phyloP scores from a whole-genome alignment of 2,113 vertebrate species.

The Peromyscus leucopus region DNA sequence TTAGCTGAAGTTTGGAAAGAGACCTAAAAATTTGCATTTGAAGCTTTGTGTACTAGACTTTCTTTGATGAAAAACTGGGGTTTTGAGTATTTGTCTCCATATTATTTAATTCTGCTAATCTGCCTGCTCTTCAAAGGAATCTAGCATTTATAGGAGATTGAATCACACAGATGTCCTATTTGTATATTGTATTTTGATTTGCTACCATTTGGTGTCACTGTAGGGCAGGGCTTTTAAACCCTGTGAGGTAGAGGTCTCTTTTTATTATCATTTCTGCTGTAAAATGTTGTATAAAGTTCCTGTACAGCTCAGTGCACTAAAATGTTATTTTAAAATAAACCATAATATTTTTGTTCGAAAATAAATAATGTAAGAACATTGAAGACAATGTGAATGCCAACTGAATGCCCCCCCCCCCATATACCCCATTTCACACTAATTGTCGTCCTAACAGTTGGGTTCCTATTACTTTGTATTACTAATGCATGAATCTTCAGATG shows the following conservation, averaged over 20 bases:
- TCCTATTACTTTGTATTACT: conserved; percentile 2
- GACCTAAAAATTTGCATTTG: conserved; percentile 65
- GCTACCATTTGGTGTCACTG: conserved; percentile 76
- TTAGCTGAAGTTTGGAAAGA: conserved; percentile 65
- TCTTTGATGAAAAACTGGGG: conserved; percentile 69
- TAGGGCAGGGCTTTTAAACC: conserved; percentile 77
- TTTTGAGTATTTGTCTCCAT: conserved; percentile 62
- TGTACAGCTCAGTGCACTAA: conserved; percentile 41
- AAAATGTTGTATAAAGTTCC: conserved; percentile 47
- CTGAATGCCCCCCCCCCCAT: not conserved
- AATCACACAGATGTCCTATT: conserved; percentile 40
- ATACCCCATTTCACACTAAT: not conserved
- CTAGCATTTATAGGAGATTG: not conserved
- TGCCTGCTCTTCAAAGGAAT: conserved; percentile 65
- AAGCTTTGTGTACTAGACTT: conserved; percentile 62
- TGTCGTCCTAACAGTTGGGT: not conserved
- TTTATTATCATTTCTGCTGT: conserved; percentile 5
- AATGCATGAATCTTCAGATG: not conserved
- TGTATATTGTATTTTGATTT: conserved; percentile 65
- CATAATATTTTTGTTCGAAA: conserved; percentile 61
- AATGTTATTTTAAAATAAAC: conserved; percentile 52
- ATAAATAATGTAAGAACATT: conserved; percentile 52
- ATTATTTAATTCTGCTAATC: conserved; percentile 67
- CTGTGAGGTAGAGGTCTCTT: not conserved
- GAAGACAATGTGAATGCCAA: not conserved